Evolutionary conservation across 2,888 invertebrate species (phyloP).

Genomic region (Drymonia ruficornis): DNA sequence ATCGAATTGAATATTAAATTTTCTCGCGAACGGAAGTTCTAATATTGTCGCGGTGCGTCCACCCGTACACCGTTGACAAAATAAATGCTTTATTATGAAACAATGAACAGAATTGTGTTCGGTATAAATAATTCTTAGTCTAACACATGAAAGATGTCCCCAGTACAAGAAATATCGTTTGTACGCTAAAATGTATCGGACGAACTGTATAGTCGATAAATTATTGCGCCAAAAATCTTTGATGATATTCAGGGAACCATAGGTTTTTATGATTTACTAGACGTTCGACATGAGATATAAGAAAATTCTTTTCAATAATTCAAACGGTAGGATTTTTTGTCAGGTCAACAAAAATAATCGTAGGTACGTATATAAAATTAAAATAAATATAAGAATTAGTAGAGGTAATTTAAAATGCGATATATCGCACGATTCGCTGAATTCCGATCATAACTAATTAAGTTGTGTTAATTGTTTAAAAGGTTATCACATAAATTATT

Average conservation of each 20-base stretch:
- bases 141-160: slow-evolving; percentile 63
- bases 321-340: no score
- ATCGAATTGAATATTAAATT: slow-evolving; percentile 23
- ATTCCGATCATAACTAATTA: slow-evolving; percentile 29
- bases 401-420: no score
- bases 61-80: slow-evolving; percentile 76
- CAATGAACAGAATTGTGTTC: slow-evolving; percentile 77
- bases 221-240: slow-evolving; percentile 23
- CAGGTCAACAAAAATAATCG: no score
- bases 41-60: slow-evolving; percentile 70
- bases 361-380: no score
- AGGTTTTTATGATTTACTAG: slow-evolving; percentile 40
- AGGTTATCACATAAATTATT: not conserved
- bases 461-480: slow-evolving; percentile 25
- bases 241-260: slow-evolving; percentile 37
- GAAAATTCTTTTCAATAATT: no score
- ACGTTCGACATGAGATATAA: slow-evolving; percentile 16
- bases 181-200: slow-evolving; percentile 10
- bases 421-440: slow-evolving; percentile 16
- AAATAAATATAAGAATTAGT: no score
- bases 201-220: no score
- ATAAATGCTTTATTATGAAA: slow-evolving; percentile 83
- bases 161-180: slow-evolving; percentile 55
- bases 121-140: slow-evolving; percentile 71
- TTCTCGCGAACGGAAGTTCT: slow-evolving; percentile 70